Conservation (phyloP, 2,888 invertebrate species). For the Trilocha varians region DNA sequence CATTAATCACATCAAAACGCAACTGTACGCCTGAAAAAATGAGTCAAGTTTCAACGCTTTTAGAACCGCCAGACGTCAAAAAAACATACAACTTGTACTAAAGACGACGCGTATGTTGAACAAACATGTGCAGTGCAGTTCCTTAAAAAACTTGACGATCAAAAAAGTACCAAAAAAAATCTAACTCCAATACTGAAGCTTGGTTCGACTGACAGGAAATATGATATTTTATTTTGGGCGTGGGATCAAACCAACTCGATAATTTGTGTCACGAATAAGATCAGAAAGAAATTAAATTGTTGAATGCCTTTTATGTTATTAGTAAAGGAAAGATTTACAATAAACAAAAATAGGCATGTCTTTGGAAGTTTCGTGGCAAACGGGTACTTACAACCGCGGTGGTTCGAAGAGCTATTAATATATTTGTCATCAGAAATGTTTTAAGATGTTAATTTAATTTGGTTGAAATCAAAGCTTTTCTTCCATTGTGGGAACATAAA, state of each 20-base stretch:
- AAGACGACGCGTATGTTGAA: constrained; percentile 52
- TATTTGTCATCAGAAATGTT: constrained; percentile 1
- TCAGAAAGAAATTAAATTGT: constrained; percentile 63
- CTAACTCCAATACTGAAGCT: constrained; percentile 60
- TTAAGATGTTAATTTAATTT: not conserved
- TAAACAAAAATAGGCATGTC: constrained; percentile 34
- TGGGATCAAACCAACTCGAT: constrained; percentile 71
- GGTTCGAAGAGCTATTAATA: constrained; percentile 14
- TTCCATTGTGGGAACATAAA: not conserved
- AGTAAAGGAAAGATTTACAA: constrained; percentile 37
- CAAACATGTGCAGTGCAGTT: constrained; percentile 68
- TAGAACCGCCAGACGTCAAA: constrained; percentile 22
- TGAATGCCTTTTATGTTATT: constrained; percentile 53
- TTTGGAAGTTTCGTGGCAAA: constrained; percentile 24
- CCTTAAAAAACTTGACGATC: constrained; percentile 60
- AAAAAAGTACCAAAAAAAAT: constrained; percentile 59
- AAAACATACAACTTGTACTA: constrained; percentile 28
- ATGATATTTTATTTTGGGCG: constrained; percentile 74
- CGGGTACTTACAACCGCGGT: constrained; percentile 23
- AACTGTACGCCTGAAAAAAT: constrained; percentile 9
- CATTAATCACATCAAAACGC: constrained; percentile 1
- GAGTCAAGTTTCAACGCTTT: constrained; percentile 9
- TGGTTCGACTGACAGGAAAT: constrained; percentile 66
- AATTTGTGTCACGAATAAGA: constrained; percentile 66
- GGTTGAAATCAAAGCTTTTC: not conserved